Conservation (phyloP, 2,113 vertebrate genomes). For the Alligator sinensis region DNA sequence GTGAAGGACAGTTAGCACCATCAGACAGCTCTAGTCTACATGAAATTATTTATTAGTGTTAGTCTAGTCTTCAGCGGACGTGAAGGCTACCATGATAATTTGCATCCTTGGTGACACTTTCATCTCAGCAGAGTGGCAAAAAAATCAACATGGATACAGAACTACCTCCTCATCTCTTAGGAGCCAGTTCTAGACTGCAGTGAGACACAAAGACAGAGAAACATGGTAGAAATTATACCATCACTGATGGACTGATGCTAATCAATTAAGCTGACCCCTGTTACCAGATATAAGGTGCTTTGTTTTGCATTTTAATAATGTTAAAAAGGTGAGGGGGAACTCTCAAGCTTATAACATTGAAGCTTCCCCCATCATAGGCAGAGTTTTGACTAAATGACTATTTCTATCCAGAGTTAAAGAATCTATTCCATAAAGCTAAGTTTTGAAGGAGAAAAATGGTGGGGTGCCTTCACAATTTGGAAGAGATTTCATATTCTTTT, state of each 20-base stretch:
- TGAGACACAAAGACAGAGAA: neutral
- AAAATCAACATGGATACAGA: neutral
- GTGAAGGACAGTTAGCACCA: slow-evolving; percentile 12
- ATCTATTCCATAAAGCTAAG: neutral
- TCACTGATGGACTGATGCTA: too few species aligned
- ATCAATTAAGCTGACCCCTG: neutral
- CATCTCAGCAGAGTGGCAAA: neutral
- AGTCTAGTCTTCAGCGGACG: neutral
- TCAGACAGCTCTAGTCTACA: neutral
- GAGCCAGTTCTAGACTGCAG: neutral
- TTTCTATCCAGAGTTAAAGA: neutral
- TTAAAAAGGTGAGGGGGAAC: neutral
- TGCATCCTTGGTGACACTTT: neutral
- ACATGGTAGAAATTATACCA: neutral
- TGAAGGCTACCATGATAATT: neutral
- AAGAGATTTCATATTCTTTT: neutral
- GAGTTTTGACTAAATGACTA: neutral
- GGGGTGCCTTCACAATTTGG: neutral
- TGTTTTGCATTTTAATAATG: neutral
- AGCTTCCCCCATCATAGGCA: neutral
- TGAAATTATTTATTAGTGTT: slow-evolving; percentile 33
- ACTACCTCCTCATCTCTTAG: neutral
- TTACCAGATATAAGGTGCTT: neutral
- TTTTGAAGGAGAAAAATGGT: neutral
- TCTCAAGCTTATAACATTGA: neutral